These are phyloP conservation scores for Limosa lapponica DNA, from an alignment of 2,797 vertebrate genomes.

Conservation along the genomic window DNA sequence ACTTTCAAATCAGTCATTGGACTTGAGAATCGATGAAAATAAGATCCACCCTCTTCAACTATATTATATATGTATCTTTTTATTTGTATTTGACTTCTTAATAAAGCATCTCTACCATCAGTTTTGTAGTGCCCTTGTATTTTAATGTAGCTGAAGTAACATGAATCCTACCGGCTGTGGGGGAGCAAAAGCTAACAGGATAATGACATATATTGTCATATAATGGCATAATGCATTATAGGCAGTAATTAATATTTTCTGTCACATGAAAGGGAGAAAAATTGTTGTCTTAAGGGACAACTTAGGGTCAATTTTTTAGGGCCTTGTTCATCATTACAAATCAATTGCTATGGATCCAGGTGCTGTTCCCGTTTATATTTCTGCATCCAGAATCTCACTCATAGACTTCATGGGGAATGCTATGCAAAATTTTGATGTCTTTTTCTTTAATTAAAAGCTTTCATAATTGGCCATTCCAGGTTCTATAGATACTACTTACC, in stretches of 20 bases:
- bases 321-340: neutral
- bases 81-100: neutral
- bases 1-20: neutral
- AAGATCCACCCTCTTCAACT: neutral
- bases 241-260: neutral
- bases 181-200: neutral
- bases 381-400: neutral
- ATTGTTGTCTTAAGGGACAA: neutral
- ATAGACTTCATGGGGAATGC: fast-evolving
- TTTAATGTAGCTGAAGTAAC: neutral
- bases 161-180: neutral
- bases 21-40: neutral
- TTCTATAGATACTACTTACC: neutral
- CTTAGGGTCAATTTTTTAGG: neutral
- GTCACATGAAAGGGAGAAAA: neutral
- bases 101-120: neutral
- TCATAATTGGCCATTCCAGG: neutral
- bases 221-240: neutral
- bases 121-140: neutral
- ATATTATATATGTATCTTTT: neutral
- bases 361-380: neutral
- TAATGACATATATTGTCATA: neutral
- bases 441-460: neutral
- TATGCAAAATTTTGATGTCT: neutral
- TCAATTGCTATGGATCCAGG: neutral